Percentiles rank a stretch among this genome's conserved stretches.
Conservation (phyloP, 2,113 vertebrate genomes). For the Bubo blakistoni region DNA sequence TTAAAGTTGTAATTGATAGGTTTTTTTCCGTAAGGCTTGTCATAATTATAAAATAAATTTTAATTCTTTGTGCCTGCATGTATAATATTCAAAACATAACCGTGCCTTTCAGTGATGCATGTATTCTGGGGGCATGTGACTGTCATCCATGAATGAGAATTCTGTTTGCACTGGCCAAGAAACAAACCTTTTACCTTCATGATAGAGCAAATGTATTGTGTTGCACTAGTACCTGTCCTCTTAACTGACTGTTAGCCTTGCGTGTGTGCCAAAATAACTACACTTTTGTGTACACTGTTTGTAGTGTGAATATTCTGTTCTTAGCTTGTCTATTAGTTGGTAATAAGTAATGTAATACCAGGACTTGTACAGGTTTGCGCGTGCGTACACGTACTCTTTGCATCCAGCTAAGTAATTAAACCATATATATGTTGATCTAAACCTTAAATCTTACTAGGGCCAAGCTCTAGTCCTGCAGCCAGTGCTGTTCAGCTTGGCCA, state of each 20-base stretch:
- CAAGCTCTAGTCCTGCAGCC: not conserved
- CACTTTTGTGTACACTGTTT: not conserved
- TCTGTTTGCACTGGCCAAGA: not conserved
- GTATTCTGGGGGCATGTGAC: not conserved
- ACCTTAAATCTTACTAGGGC: not conserved
- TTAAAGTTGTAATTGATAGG: not conserved
- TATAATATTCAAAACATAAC: not conserved
- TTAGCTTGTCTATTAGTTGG: not conserved
- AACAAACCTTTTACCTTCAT: not conserved
- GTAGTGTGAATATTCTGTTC: not conserved
- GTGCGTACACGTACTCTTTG: not conserved
- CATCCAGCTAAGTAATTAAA: not conserved
- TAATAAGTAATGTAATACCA: not conserved
- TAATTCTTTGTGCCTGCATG: slow-evolving; percentile 22
- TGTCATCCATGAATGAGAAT: not conserved
- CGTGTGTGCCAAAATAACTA: not conserved
- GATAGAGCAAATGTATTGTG: not conserved
- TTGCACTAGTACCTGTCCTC: not conserved
- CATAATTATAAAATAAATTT: not conserved
- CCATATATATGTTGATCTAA: not conserved
- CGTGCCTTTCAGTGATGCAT: not conserved
- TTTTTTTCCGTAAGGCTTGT: not conserved
- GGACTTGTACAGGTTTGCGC: not conserved
- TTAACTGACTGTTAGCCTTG: not conserved
- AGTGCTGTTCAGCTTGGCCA: not conserved